Evolutionary conservation across 2,113 vertebrate species (phyloP).

Genomic region (Saccopteryx bilineata): DNA sequence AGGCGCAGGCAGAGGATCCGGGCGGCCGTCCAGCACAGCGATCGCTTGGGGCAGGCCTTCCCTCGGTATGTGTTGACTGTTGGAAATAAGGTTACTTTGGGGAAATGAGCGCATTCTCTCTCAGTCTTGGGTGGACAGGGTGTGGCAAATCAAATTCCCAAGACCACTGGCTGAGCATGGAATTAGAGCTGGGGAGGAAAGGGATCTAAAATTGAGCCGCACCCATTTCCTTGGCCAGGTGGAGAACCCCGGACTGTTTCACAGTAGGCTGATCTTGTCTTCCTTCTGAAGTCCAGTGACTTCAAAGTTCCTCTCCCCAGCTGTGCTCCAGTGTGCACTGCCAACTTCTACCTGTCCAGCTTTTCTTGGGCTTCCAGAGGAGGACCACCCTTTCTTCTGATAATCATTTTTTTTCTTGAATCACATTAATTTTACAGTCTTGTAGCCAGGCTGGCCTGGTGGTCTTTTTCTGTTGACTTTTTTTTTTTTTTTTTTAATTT

Average conservation of each 20-base stretch:
- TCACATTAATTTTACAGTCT: not conserved
- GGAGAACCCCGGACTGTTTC: not conserved
- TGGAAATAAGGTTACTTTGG: not conserved
- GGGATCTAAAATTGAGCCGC: not conserved
- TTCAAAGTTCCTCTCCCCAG: not conserved
- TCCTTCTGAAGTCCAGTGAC: not conserved
- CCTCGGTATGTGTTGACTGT: rapidly evolving
- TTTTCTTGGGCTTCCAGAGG: not conserved
- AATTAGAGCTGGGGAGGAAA: not conserved
- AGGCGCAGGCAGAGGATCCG: not conserved
- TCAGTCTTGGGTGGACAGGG: not conserved
- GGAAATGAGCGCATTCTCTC: not conserved
- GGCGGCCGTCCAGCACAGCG: too few relatives aligned
- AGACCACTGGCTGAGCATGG: not conserved
- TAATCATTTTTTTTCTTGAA: not conserved
- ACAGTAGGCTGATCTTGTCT: not conserved
- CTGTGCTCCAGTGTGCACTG: not conserved
- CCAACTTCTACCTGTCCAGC: not conserved
- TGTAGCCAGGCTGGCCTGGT: not conserved
- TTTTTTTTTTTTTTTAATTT: too few relatives aligned
- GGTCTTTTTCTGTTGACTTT: not conserved
- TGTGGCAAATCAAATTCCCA: not conserved
- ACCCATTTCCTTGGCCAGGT: not conserved
- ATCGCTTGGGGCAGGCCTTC: not conserved
- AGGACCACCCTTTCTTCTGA: not conserved